Conservation (phyloP, 2,113 vertebrate genomes). For the Ictalurus punctatus region DNA sequence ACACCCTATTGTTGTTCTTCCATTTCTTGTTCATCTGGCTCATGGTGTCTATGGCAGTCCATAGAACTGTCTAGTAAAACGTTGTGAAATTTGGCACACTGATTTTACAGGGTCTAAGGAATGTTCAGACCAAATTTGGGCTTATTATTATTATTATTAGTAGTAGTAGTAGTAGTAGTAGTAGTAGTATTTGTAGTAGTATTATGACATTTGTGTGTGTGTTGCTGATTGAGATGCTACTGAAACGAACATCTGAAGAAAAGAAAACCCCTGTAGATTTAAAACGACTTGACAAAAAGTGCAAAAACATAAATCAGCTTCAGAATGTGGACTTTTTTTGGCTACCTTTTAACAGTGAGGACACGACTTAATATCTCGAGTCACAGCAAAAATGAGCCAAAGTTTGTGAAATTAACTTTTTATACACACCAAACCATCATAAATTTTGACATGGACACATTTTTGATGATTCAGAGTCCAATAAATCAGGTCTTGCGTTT, state of each 20-base stretch:
- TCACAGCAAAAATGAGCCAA: not conserved
- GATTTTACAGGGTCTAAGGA: not conserved
- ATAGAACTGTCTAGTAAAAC: too few relatives aligned
- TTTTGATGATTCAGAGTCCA: not conserved
- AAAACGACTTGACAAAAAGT: not conserved
- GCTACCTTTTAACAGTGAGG: not conserved
- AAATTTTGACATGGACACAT: not conserved
- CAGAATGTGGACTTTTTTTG: not conserved
- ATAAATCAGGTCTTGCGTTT: not conserved
- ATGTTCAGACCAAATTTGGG: too few relatives aligned
- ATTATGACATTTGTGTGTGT: not conserved
- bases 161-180: too few relatives aligned
- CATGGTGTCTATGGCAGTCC: too few relatives aligned
- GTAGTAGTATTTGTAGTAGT: not conserved
- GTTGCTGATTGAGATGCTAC: too few relatives aligned
- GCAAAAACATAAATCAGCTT: not conserved
- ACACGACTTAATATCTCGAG: not conserved
- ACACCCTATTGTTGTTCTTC: not conserved
- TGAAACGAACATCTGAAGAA: too few relatives aligned
- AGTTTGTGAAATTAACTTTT: conserved; percentile 11
- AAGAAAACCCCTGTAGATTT: too few relatives aligned
- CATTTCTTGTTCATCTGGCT: too few relatives aligned
- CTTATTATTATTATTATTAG: too few relatives aligned
- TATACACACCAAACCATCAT: not conserved
- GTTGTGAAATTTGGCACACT: too few relatives aligned